phyloP scores from a whole-genome alignment of 2,797 vertebrate species.

The Leucoraja ocellata region DNA sequence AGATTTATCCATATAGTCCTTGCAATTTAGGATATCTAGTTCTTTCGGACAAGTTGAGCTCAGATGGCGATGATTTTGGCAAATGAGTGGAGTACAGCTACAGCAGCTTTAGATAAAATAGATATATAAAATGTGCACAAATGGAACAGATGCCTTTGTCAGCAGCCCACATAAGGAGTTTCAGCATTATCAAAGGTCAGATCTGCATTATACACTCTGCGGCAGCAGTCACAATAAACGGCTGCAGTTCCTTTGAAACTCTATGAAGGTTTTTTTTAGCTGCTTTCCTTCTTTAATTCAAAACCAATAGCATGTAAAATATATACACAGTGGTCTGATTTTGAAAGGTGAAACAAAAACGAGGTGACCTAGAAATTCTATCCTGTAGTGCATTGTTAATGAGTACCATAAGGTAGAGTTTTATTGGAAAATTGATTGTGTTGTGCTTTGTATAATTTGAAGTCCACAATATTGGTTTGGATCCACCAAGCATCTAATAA shows the following conservation, averaged over 20 bases:
- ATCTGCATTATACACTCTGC: constrained; percentile 27
- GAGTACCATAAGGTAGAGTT: too few species aligned
- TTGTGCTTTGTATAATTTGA: too few species aligned
- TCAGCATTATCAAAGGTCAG: constrained; percentile 37
- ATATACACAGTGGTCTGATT: neutral
- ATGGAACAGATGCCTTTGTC: constrained; percentile 10
- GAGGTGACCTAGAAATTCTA: neutral
- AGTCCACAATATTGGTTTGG: too few species aligned
- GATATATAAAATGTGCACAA: constrained; percentile 4
- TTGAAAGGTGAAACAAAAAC: neutral
- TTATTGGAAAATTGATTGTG: too few species aligned
- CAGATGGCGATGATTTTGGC: neutral
- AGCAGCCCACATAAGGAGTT: constrained; percentile 18
- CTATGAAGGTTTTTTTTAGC: neutral
- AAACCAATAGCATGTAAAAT: neutral
- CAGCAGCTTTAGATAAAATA: constrained; percentile 2
- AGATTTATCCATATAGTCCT: neutral
- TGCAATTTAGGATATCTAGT: neutral
- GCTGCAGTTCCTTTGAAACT: constrained; percentile 33
- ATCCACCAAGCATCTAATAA: too few species aligned
- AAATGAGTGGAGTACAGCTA: neutral
- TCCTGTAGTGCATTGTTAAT: too few species aligned
- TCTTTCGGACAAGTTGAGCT: neutral
- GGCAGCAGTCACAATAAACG: constrained; percentile 12
- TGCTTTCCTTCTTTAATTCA: neutral